Evolutionary conservation across 2,797 vertebrate genomes (phyloP).

Genomic region (Enteromius treurensis): DNA sequence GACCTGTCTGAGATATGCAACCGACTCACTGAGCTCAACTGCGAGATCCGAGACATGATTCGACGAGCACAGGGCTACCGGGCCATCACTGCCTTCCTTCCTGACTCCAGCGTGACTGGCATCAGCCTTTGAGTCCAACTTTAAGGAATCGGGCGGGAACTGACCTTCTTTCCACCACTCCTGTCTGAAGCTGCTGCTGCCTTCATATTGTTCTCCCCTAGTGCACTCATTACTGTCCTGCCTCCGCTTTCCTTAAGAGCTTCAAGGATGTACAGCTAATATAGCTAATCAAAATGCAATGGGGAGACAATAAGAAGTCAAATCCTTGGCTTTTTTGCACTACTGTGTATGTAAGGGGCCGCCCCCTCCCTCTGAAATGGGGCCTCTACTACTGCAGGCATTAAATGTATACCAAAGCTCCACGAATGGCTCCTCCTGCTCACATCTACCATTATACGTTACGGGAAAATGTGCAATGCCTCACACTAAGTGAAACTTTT

Average conservation of each 20-base stretch:
- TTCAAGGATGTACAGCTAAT: constrained; percentile 57
- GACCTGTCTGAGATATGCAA: constrained; percentile 92
- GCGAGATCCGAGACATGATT: constrained; percentile 94
- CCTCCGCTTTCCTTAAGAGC: constrained; percentile 43
- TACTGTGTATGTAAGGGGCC: constrained; percentile 68
- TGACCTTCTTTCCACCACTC: constrained; percentile 61
- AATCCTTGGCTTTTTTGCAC: constrained; percentile 79
- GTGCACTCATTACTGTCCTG: constrained; percentile 66
- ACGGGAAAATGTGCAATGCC: constrained; percentile 94
- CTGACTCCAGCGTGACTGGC: constrained; percentile 89
- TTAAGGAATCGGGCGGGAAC: constrained; percentile 58
- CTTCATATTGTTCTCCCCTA: constrained; percentile 63
- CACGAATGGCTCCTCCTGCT: constrained; percentile 58
- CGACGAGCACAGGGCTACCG: constrained; percentile 88
- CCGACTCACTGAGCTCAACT: constrained; percentile 92
- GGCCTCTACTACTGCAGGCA: constrained; percentile 77
- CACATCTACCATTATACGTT: constrained; percentile 73
- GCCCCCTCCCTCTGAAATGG: constrained; percentile 80
- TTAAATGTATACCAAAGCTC: constrained; percentile 86
- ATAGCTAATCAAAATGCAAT: constrained; percentile 75
- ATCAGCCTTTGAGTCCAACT: constrained; percentile 86
- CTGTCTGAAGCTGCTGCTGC: constrained; percentile 67
- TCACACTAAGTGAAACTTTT: constrained; percentile 78
- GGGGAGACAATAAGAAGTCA: constrained; percentile 72
- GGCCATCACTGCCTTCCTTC: constrained; percentile 89